Evolutionary conservation across 2,113 vertebrate species (phyloP).

Genomic region (Odobenus rosmarus): DNA sequence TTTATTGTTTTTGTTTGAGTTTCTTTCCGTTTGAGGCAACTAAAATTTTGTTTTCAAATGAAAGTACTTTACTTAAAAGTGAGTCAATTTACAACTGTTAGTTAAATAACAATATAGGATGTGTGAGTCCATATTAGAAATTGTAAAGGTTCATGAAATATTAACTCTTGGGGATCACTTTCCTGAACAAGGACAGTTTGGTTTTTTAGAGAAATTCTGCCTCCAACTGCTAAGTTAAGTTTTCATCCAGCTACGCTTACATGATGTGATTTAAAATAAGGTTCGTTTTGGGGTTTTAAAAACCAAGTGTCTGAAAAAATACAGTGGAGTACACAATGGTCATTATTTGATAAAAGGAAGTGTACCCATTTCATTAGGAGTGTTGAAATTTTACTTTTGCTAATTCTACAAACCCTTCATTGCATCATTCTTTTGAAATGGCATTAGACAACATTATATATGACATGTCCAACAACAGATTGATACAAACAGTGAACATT

Average conservation of each 20-base stretch:
- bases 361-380: neutral
- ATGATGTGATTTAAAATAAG: constrained; percentile 9
- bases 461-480: neutral
- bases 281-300: neutral
- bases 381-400: neutral
- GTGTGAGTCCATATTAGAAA: neutral
- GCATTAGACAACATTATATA: neutral
- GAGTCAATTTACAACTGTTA: neutral
- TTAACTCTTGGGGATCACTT: neutral
- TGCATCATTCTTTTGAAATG: neutral
- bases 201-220: neutral
- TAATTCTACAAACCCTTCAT: neutral
- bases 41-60: neutral
- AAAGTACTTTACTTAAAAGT: constrained; percentile 6
- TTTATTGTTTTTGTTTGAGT: neutral
- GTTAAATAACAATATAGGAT: neutral
- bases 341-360: neutral
- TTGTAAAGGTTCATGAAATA: neutral
- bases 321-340: neutral
- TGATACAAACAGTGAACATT: neutral
- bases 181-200: neutral
- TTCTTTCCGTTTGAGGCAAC: neutral
- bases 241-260: neutral
- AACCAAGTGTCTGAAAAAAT: neutral
- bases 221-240: neutral